Conservation (phyloP, 2,888 invertebrate species). For the Philaethria dido region DNA sequence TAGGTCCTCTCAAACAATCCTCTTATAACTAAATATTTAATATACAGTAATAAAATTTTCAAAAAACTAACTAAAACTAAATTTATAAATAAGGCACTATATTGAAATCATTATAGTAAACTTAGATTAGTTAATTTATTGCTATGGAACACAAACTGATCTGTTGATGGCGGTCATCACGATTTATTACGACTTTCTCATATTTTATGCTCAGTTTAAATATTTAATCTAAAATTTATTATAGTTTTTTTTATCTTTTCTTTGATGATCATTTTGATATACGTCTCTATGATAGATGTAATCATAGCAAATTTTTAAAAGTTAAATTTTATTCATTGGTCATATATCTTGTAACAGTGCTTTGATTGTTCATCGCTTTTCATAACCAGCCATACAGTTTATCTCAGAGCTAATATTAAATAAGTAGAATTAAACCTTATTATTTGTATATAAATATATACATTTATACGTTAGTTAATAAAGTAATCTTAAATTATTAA, state of each 20-base stretch:
- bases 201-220: slow-evolving; percentile 32
- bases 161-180: slow-evolving; percentile 37
- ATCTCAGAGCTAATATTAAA: background rate
- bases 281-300: background rate
- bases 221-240: slow-evolving; percentile 11
- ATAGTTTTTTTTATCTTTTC: background rate
- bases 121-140: slow-evolving; percentile 31
- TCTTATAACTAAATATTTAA: too few species aligned
- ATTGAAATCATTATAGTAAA: slow-evolving; percentile 15
- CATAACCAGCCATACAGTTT: background rate
- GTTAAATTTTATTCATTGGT: background rate
- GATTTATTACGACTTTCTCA: slow-evolving; percentile 34
- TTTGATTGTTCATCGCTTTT: slow-evolving; percentile 8
- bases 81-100: background rate
- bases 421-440: too few species aligned
- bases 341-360: background rate
- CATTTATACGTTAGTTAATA: too few species aligned
- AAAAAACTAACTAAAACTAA: too few species aligned
- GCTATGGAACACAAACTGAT: slow-evolving; percentile 34
- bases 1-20: too few species aligned
- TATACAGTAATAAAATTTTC: too few species aligned
- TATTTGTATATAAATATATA: too few species aligned
- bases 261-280: slow-evolving; percentile 15
- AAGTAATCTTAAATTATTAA: too few species aligned
- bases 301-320: slow-evolving; percentile 1